Percentiles rank a stretch among this genome's conserved stretches.
These are phyloP conservation scores for Gobio occitaniae DNA, from an alignment of 2,797 vertebrate genomes.

Conservation along the genomic window DNA sequence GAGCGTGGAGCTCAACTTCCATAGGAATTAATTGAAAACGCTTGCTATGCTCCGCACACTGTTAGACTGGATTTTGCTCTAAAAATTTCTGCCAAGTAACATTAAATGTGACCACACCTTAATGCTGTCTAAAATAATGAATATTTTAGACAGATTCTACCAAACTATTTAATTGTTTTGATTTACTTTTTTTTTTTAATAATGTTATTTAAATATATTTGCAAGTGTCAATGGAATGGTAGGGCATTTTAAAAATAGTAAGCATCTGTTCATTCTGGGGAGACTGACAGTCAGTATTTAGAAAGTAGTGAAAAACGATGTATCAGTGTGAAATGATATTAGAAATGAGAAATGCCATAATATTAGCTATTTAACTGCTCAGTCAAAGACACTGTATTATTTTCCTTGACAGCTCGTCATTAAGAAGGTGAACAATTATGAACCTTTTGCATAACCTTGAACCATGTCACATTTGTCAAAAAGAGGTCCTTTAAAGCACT, in stretches of 20 bases:
- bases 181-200: too few relatives aligned
- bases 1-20: too few relatives aligned
- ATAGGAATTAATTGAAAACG: too few relatives aligned
- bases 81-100: too few relatives aligned
- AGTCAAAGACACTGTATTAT: background rate
- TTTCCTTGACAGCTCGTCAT: background rate
- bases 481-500: background rate
- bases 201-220: background rate
- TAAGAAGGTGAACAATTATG: constrained; percentile 23
- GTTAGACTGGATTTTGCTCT: too few relatives aligned
- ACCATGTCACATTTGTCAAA: background rate
- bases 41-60: too few relatives aligned
- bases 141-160: background rate
- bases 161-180: too few relatives aligned
- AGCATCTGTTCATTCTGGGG: background rate
- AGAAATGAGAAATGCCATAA: background rate
- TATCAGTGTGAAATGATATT: background rate
- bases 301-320: background rate
- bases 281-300: background rate
- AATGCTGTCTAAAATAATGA: background rate
- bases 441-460: constrained; percentile 10
- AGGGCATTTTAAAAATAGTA: background rate
- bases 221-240: background rate
- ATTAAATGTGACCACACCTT: background rate
- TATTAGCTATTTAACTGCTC: background rate